Base-by-base conservation (phyloP, 1,140 invertebrate genomes). In the Aphelinus atriplicis region DNA sequence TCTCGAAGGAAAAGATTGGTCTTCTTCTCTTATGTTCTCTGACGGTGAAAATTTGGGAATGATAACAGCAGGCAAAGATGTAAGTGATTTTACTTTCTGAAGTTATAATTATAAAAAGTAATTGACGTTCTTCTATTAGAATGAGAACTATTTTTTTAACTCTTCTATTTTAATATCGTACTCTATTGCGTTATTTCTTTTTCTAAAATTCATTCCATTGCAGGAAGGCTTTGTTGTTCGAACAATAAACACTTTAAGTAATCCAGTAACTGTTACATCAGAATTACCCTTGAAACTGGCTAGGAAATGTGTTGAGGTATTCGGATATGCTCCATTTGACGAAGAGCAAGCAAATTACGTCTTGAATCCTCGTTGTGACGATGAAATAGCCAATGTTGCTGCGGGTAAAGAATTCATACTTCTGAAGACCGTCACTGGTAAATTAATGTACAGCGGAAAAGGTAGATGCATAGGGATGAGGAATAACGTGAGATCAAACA, bases 391-490 rank as follows among this genome's bases (percentile, higher is more conserved):
- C 1, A 88, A 86, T 45, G 90, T 96, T 43, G 87, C 89, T 70
- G 91, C 93, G 53, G 95, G 95, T 5, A 96, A 96, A 86, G 95
- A 97, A 80, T 97, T 98, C 88, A 92, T 91, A 55, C 83, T 98
- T 43, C 85, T 97, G 1, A 91, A 91, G 81, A 96, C 95, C 4
- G 84, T 90, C 3, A 91, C 91, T 62, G 95, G 95, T 80, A 96
- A 95, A 89, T 90, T 95, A 73, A 86, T 95, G 64, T 96, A 94
- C 81, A 92, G 91, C 78, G 95, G 95, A 7, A 96, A 95, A 86
- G 91, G 93, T 6, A 90, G 91, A 75, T 90, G 91, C 78, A 84
- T 95, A 46, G 94, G 94, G 50, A 91, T 95, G 79, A 95, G 95
- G 84, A 90, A 84, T 48, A 88, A 89, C 26, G 88, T 88, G 7